A percentile compares a stretch with the other conserved stretches of the same genome.
Evolutionary conservation across 2,113 vertebrate species (phyloP).

Genomic region (Tympanuchus pallidicinctus): DNA sequence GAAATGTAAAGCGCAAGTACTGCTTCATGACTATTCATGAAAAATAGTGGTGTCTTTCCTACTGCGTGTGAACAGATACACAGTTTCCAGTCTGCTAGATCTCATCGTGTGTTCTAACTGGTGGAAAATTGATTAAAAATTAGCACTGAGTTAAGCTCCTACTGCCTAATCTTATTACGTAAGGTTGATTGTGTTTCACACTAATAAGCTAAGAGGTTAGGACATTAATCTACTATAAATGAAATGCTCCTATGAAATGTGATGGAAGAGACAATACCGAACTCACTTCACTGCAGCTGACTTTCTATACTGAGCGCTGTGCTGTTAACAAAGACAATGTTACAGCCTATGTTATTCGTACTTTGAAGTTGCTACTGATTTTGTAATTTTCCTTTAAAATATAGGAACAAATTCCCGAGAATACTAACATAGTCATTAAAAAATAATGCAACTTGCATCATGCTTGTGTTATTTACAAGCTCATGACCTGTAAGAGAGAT

Average conservation of each 20-base stretch:
- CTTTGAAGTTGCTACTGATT: background rate
- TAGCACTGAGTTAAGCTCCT: conserved; percentile 42
- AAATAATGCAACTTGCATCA: background rate
- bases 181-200: conserved; percentile 62
- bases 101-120: background rate
- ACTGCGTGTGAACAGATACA: background rate
- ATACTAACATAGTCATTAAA: background rate
- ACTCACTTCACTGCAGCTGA: conserved; percentile 14
- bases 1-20: conserved; percentile 4
- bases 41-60: background rate
- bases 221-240: conserved; percentile 70
- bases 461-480: background rate
- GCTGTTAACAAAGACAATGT: background rate
- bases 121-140: conserved; percentile 25
- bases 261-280: background rate
- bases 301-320: background rate
- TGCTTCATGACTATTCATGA: background rate
- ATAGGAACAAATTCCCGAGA: background rate
- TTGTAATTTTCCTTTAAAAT: background rate
- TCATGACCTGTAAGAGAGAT: background rate
- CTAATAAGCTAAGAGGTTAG: conserved; percentile 68
- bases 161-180: conserved; percentile 67
- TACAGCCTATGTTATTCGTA: background rate
- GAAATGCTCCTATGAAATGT: conserved; percentile 38
- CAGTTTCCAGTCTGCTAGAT: background rate